Evolutionary conservation across 2,888 invertebrate species (phyloP).

Genomic region (Idaea biselata): DNA sequence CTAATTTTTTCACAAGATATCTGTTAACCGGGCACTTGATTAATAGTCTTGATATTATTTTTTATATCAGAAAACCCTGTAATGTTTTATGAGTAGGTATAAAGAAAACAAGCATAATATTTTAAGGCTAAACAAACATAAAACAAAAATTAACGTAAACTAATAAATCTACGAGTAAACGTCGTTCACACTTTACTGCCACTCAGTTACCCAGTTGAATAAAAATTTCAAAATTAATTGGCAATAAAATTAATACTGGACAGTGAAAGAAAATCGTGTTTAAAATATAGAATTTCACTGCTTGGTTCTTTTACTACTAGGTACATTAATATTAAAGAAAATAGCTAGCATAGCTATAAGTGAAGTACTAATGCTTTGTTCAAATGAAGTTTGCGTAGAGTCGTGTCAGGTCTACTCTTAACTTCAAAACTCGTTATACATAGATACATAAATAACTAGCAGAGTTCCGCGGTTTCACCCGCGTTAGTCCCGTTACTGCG

Average conservation of each 20-base stretch:
- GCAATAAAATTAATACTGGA: background rate
- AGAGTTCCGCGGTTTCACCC: no score
- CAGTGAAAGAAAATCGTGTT: background rate
- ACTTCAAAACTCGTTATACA: no score
- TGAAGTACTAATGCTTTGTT: background rate
- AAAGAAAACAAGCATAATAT: background rate
- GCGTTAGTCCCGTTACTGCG: no score
- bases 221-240: background rate
- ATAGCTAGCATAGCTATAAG: background rate
- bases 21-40: no score
- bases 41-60: no score
- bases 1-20: no score
- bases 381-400: background rate
- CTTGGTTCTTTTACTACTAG: background rate
- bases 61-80: background rate
- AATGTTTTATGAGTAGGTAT: background rate
- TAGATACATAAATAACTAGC: no score
- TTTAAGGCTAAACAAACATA: background rate
- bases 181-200: background rate
- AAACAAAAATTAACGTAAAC: background rate
- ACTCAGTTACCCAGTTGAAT: background rate
- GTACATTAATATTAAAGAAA: background rate
- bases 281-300: background rate
- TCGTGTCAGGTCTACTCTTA: no score
- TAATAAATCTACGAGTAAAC: background rate